A percentile compares a stretch with the other conserved stretches of the same genome.
Conservation (phyloP, 2,888 invertebrate genomes). For the Drosophila melanocephala region DNA sequence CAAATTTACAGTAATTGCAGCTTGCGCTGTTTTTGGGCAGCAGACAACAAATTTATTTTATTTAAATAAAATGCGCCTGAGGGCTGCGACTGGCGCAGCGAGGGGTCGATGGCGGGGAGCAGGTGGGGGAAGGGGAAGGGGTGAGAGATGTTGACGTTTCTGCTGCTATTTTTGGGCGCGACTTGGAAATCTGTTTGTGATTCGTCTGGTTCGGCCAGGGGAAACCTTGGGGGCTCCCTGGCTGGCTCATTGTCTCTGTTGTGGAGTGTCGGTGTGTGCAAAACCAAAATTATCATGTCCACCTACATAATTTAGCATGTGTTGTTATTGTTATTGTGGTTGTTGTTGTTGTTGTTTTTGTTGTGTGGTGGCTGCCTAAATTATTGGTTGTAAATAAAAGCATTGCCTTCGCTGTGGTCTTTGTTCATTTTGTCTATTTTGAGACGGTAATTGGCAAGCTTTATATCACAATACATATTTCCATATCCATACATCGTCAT, state of each 20-base stretch:
- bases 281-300: conserved; percentile 78
- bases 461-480: conserved; percentile 20
- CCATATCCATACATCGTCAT: conserved; percentile 3
- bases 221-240: conserved; percentile 47
- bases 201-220: conserved; percentile 43
- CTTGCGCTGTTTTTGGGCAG: conserved; percentile 50
- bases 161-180: conserved; percentile 74
- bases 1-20: conserved; percentile 75
- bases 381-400: conserved; percentile 80
- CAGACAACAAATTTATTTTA: conserved; percentile 77
- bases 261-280: conserved; percentile 66
- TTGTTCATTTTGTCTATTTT: conserved; percentile 71
- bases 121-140: not conserved
- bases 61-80: conserved; percentile 75
- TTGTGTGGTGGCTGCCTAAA: conserved; percentile 58
- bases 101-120: not conserved
- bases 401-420: conserved; percentile 49
- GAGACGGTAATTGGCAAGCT: conserved; percentile 69
- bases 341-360: conserved; percentile 23
- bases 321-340: conserved; percentile 54
- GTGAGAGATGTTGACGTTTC: conserved; percentile 31
- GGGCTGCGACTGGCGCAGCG: conserved; percentile 56
- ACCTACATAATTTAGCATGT: conserved; percentile 78
- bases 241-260: conserved; percentile 9
- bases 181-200: conserved; percentile 60